Percentiles rank a stretch among this genome's conserved stretches.
Conservation (phyloP, 2,888 invertebrate genomes). For the Apamea sordens region DNA sequence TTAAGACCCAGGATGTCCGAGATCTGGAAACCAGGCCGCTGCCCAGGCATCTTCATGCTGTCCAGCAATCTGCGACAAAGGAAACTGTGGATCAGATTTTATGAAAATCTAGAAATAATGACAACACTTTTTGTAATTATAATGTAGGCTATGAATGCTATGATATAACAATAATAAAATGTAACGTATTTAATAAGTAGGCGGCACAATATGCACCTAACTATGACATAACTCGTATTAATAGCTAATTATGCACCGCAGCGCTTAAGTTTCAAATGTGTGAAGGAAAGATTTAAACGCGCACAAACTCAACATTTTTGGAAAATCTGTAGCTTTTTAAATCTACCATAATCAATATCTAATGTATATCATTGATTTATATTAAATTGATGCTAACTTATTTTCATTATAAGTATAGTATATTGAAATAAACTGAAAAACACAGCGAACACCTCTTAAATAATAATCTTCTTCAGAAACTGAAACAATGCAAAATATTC, state of each 20-base stretch:
- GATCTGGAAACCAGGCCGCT: slow-evolving; percentile 96
- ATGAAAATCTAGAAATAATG: slow-evolving; percentile 19
- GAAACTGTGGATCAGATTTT: slow-evolving; percentile 48
- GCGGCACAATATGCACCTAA: neutral
- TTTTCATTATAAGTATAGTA: neutral
- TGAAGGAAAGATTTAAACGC: slow-evolving; percentile 71
- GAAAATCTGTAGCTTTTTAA: neutral
- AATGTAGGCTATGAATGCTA: neutral
- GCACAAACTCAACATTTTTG: neutral
- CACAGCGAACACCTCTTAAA: too few species aligned
- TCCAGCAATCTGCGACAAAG: slow-evolving; percentile 92
- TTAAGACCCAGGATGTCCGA: slow-evolving; percentile 98
- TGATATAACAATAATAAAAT: neutral
- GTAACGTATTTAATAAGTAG: neutral
- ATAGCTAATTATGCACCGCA: neutral
- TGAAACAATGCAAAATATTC: neutral
- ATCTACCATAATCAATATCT: too few species aligned
- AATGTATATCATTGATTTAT: neutral
- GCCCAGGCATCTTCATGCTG: slow-evolving; percentile 95
- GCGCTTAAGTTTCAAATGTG: neutral
- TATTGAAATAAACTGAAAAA: neutral
- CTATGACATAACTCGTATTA: neutral
- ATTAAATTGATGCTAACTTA: neutral
- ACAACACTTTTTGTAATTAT: neutral
- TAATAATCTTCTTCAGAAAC: neutral